Evolutionary conservation across 2,797 vertebrate species (phyloP).

Genomic region (Coccyzus lansbergi): DNA sequence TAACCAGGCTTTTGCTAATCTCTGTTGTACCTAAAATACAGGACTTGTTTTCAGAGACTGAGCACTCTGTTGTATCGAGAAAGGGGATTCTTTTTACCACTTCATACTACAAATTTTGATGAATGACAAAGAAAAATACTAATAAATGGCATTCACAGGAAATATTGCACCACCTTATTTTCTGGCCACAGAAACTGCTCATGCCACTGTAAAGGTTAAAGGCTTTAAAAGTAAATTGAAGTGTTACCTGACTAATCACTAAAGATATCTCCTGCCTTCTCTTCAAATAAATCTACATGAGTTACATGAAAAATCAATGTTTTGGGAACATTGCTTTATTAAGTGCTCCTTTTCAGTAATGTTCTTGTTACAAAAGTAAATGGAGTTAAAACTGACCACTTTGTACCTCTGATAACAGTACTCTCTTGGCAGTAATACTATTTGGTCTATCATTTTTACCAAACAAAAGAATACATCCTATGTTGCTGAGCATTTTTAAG

Average conservation of each 20-base stretch:
- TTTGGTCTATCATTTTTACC: background rate
- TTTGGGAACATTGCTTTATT: background rate
- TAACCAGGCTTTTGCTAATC: background rate
- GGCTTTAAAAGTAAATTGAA: background rate
- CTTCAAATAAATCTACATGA: background rate
- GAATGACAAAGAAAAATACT: background rate
- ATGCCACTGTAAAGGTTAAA: background rate
- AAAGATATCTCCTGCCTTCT: background rate
- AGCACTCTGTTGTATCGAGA: background rate
- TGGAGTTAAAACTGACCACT: background rate
- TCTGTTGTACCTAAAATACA: background rate
- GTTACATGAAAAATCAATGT: background rate
- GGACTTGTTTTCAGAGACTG: background rate
- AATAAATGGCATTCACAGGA: background rate
- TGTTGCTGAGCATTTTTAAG: background rate
- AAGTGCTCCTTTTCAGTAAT: background rate
- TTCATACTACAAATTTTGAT: background rate
- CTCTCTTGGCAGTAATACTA: background rate
- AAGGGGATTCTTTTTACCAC: background rate
- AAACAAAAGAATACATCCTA: background rate
- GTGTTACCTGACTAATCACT: background rate
- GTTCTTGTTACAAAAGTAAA: background rate
- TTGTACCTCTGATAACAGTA: background rate
- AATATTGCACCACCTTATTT: background rate
- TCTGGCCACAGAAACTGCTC: slow-evolving; percentile 23